Conservation (phyloP, 2,113 vertebrate genomes). For the Tympanuchus pallidicinctus region DNA sequence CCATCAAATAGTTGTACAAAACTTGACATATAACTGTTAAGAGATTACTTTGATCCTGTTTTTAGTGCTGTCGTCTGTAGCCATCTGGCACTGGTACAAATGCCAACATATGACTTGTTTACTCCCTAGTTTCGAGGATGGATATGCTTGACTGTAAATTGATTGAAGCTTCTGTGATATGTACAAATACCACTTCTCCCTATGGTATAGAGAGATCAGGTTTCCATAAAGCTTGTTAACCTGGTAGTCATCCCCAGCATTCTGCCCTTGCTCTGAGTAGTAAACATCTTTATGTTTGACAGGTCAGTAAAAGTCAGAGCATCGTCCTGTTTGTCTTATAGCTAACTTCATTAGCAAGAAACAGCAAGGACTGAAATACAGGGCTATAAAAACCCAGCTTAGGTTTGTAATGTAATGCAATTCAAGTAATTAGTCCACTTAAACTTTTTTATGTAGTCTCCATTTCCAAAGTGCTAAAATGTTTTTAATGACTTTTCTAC, state of each 20-base stretch:
- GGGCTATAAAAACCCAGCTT: conserved; percentile 60
- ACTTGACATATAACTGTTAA: neutral
- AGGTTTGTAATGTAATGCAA: conserved; percentile 52
- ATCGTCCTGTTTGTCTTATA: conserved; percentile 65
- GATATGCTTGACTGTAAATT: neutral
- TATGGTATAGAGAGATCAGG: neutral
- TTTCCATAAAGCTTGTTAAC: conserved; percentile 15
- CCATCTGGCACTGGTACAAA: conserved; percentile 7
- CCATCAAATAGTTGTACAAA: neutral
- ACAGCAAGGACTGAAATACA: conserved; percentile 71
- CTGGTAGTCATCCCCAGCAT: neutral
- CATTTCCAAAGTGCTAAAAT: conserved; percentile 54
- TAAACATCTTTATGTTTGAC: conserved; percentile 53
- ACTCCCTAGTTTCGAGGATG: neutral
- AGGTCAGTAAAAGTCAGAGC: conserved; percentile 54
- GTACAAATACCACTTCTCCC: neutral
- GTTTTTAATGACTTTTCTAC: conserved; percentile 14
- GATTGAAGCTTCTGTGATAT: neutral
- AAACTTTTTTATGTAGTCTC: conserved; percentile 62
- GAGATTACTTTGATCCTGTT: neutral
- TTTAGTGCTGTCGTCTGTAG: neutral
- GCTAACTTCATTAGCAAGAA: conserved; percentile 72
- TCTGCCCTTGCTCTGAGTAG: neutral
- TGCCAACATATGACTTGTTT: conserved; percentile 35
- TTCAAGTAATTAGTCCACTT: conserved; percentile 74